Conservation (phyloP, 2,797 vertebrate genomes). For the Falco biarmicus region DNA sequence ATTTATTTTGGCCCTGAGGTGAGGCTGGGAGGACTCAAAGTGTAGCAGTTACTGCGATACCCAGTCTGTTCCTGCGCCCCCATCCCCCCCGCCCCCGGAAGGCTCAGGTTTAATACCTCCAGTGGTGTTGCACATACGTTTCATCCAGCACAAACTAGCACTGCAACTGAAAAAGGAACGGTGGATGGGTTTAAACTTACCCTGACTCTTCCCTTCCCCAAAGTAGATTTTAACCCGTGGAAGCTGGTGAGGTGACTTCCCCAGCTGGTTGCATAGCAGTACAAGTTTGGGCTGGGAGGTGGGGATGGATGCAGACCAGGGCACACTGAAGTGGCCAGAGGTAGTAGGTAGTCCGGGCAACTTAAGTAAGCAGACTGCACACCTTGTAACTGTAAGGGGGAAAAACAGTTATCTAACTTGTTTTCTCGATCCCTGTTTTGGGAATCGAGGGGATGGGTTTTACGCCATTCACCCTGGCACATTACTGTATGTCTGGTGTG, state of each 20-base stretch:
- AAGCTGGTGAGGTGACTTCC: background rate
- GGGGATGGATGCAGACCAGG: background rate
- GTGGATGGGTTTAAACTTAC: background rate
- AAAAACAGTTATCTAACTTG: background rate
- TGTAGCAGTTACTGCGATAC: background rate
- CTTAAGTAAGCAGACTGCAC: background rate
- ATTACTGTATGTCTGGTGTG: background rate
- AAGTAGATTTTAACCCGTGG: background rate
- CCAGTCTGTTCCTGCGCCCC: fast-evolving
- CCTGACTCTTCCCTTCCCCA: background rate
- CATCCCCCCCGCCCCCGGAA: too few species aligned
- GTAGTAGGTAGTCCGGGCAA: background rate
- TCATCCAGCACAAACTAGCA: background rate
- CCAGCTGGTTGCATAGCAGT: background rate
- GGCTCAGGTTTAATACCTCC: background rate
- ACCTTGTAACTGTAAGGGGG: fast-evolving
- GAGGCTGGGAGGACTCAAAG: background rate
- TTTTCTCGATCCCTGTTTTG: background rate
- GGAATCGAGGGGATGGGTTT: background rate
- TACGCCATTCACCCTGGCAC: background rate
- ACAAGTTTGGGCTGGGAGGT: background rate
- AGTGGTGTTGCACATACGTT: fast-evolving
- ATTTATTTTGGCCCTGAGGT: background rate
- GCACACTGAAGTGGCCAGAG: background rate
- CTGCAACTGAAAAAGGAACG: background rate